A percentile compares a stretch with the other conserved stretches of the same genome.
Evolutionary conservation across 2,113 vertebrate species (phyloP).

Genomic region (Mus musculus): GRCm39 chr13:102022501-102023000

Average conservation of each 20-base stretch:
- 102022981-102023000: background rate
- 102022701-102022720: too few species aligned
- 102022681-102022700: too few species aligned
- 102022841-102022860: background rate
- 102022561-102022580: background rate
- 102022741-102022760: background rate
- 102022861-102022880: background rate
- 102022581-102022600: background rate
- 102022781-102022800: background rate
- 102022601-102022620: background rate
- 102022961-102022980: background rate
- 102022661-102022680: background rate
- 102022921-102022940: background rate
- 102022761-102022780: background rate
- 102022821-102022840: background rate
- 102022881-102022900: too few species aligned
- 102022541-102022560: background rate
- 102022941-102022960: background rate
- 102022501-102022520: constrained; percentile 43
- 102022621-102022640: background rate
- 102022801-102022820: background rate
- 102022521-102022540: background rate
- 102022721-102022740: background rate
- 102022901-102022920: background rate
- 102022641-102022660: background rate